A percentile compares a stretch with the other conserved stretches of the same genome.
phyloP scores from a whole-genome alignment of 2,888 invertebrate species.

The Hofmannophila pseudospretella region DNA sequence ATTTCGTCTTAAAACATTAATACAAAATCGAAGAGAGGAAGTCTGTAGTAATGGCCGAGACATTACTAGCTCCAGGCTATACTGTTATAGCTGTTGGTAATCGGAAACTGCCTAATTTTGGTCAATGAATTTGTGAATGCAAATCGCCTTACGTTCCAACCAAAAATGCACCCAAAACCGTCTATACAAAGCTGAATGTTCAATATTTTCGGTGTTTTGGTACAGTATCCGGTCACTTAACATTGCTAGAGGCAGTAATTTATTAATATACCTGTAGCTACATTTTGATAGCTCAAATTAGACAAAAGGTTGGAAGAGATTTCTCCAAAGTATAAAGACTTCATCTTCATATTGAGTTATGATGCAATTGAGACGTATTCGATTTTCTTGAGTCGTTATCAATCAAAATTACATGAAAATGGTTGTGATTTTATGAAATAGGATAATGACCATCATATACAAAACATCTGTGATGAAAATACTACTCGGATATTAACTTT shows the following conservation, averaged over 20 bases:
- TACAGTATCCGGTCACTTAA: conserved; percentile 66
- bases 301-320: conserved; percentile 51
- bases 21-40: conserved; percentile 35
- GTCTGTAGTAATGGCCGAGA: conserved; percentile 52
- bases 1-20: conserved; percentile 4
- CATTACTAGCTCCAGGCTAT: conserved; percentile 49
- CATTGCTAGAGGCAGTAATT: conserved; percentile 64
- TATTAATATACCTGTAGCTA: conserved; percentile 61
- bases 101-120: conserved; percentile 71
- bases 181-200: conserved; percentile 18
- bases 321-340: conserved; percentile 50
- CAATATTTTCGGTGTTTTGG: conserved; percentile 16
- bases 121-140: conserved; percentile 70
- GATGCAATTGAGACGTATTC: conserved; percentile 37
- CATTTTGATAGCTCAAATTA: conserved; percentile 63
- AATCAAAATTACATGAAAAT: conserved; percentile 23
- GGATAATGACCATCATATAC: neutral
- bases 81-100: conserved; percentile 59
- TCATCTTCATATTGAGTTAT: conserved; percentile 51
- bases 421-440: neutral
- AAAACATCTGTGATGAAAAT: too few species aligned
- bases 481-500: too few species aligned
- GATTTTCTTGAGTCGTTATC: conserved; percentile 24
- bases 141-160: conserved; percentile 33
- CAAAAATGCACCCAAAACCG: conserved; percentile 21